These are phyloP conservation scores for Aegotheles bennettii DNA, from an alignment of 2,113 vertebrate species.

Conservation along the genomic window DNA sequence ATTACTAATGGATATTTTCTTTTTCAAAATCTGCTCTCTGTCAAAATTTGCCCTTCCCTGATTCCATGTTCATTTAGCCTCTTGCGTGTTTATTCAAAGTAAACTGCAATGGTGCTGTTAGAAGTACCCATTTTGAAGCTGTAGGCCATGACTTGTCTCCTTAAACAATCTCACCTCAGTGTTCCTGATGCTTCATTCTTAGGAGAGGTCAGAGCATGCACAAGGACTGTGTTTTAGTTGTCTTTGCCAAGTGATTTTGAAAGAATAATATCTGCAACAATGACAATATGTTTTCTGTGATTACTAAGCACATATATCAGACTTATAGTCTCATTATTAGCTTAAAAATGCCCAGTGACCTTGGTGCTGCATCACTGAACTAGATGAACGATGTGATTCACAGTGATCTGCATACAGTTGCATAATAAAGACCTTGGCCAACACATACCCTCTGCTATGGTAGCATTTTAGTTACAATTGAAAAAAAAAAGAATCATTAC, in stretches of 20 bases:
- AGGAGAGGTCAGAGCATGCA: neutral
- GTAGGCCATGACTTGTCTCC: neutral
- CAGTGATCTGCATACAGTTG: constrained; percentile 9
- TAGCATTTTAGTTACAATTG: neutral
- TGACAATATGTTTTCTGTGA: neutral
- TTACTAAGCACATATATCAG: constrained; percentile 49
- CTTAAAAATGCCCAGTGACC: constrained; percentile 17
- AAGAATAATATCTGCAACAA: neutral
- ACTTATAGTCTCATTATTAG: constrained; percentile 14
- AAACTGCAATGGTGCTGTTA: neutral
- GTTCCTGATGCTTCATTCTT: neutral
- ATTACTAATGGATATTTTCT: neutral
- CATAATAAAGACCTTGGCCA: constrained; percentile 19
- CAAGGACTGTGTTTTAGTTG: neutral
- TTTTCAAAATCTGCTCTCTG: neutral
- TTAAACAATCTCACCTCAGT: neutral
- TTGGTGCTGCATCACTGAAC: constrained; percentile 22
- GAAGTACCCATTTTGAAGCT: neutral
- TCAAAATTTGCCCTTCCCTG: neutral
- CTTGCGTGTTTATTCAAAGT: neutral
- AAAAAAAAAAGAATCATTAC: neutral
- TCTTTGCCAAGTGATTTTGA: constrained; percentile 1
- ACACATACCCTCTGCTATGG: neutral
- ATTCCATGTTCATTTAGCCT: neutral
- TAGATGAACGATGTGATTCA: constrained; percentile 6